Evolutionary conservation across 2,797 vertebrate species (phyloP).

Genomic region (Artibeus jamaicensis): DNA sequence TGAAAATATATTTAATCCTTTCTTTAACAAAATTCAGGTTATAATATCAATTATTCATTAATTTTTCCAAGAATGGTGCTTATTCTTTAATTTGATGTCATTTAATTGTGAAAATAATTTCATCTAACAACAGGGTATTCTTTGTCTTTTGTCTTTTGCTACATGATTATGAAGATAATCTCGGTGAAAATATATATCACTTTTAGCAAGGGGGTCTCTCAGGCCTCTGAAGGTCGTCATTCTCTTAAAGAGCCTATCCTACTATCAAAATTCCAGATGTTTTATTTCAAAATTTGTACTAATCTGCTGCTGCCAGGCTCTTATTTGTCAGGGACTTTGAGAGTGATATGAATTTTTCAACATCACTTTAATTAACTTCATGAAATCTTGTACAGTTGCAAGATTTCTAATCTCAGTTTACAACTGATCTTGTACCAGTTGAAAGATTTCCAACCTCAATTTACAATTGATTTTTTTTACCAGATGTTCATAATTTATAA

Average conservation of each 20-base stretch:
- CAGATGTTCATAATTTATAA: not conserved
- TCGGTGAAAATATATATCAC: not conserved
- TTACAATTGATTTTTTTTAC: not conserved
- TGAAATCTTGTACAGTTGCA: conserved; percentile 7
- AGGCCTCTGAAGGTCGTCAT: conserved; percentile 7
- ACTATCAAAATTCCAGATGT: conserved; percentile 13
- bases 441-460: not conserved
- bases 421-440: not conserved
- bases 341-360: not conserved
- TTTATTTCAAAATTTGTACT: not conserved
- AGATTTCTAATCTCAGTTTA: conserved; percentile 12
- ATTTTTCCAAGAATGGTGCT: not conserved
- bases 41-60: not conserved
- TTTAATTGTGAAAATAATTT: conserved; percentile 4
- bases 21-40: not conserved
- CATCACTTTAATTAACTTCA: not conserved
- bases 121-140: not conserved
- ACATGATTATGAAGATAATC: not conserved
- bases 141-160: conserved; percentile 37
- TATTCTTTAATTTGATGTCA: conserved; percentile 26
- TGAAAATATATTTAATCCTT: not conserved
- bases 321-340: conserved; percentile 9
- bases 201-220: not conserved
- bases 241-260: not conserved
- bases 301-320: not conserved